Conservation (phyloP, 2,113 vertebrate genomes). For the Gracilinanus agilis region DNA sequence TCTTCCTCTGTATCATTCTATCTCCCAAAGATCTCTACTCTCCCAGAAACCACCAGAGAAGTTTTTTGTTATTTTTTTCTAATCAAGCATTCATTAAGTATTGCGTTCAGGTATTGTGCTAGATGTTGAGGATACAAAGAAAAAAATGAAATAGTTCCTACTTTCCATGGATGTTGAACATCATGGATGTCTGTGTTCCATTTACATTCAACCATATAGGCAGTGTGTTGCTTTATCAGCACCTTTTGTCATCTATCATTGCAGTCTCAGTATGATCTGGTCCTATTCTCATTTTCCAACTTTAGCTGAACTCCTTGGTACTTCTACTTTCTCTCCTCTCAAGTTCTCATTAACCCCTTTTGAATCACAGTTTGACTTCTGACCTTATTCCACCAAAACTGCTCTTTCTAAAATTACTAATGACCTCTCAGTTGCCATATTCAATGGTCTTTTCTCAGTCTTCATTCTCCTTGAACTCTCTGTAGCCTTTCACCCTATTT, state of each 20-base stretch:
- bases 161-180: background rate
- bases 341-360: background rate
- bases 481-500: background rate
- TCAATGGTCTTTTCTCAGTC: background rate
- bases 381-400: background rate
- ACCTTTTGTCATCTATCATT: background rate
- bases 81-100: background rate
- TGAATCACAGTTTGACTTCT: background rate
- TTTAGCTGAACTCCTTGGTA: background rate
- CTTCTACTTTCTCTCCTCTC: background rate
- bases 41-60: background rate
- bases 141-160: background rate
- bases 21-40: background rate
- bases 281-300: background rate
- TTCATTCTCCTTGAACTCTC: background rate
- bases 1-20: background rate
- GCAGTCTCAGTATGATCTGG: background rate
- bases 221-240: background rate
- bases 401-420: background rate
- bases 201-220: background rate
- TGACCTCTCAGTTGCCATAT: background rate
- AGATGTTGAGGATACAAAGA: background rate
- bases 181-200: background rate
- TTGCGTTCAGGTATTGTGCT: background rate
- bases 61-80: background rate